Base-by-base conservation (phyloP, 2,888 invertebrate genomes). In the Girardia tigrina region DNA sequence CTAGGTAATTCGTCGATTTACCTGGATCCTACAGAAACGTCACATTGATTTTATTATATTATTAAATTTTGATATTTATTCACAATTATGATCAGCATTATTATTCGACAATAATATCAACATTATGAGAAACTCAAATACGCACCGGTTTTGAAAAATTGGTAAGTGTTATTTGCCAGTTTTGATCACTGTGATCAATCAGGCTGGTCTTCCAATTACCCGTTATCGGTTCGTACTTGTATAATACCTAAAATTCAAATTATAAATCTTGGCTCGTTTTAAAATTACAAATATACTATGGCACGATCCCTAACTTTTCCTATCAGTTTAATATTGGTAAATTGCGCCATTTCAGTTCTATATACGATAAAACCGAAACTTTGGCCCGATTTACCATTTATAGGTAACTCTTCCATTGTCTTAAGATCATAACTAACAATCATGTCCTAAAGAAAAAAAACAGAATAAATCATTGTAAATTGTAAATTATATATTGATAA, bases 361-460 rank as follows among this genome's bases (percentile, higher is more conserved):
- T 88, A 88, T 28, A 87, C 78, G 20, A 86, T 84, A 79, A 87
- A 88, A 0, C 88, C 88, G 78, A 86, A 87, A 76, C 86, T 86
- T 81, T 88, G 88, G 0, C 88, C 88, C 56, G 83, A 84, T 28
- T 78, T 84, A 79, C 78, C 78, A 72, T 80, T 80, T 56, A 81
- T 85, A 42, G 84, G 77, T 77, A 79, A 79, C 78, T 85, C 84
- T 42, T 71, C 77, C 71, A 78, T 78, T n/a, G n/a, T 56, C n/a
- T 56, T 56, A 20, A 56, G 23, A 4, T 56, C 56, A 56, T 56
- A 56, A 56, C 56, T 56, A 56, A 56, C 56, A 20, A 56, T 23
- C 56, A 56, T 56, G 23, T 56, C n/a, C 56, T 56, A 16, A 4
- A 4, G 23, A 56, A n/a, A n/a, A n/a, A n/a, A n/a, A n/a, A n/a